phyloP scores from a whole-genome alignment of 2,888 invertebrate genomes.

The Drosophila merina region DNA sequence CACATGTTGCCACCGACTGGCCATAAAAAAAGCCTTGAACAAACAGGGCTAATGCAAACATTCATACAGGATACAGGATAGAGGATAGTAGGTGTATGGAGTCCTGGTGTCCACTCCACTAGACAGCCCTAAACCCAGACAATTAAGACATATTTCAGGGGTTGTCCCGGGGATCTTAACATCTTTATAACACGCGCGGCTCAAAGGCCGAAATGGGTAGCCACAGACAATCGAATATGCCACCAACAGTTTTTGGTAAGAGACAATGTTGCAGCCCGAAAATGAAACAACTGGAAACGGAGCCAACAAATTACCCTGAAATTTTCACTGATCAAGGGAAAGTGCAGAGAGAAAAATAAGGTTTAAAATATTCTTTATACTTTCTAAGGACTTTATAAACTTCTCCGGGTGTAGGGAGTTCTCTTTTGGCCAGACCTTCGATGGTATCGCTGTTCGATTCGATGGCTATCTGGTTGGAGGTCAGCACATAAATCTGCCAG shows the following conservation, averaged over 20 bases:
- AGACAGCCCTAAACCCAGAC: conserved; percentile 7
- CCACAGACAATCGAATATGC: conserved; percentile 43
- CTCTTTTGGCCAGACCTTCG: conserved; percentile 18
- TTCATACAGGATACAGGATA: conserved; percentile 3
- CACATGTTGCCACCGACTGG: conserved; percentile 52
- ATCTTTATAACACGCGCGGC: conserved; percentile 77
- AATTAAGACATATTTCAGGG: conserved; percentile 44
- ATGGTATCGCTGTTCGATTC: conserved; percentile 17
- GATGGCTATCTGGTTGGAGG: conserved; percentile 53
- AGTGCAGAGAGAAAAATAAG: neutral
- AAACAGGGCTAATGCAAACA: conserved; percentile 54
- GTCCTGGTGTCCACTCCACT: conserved; percentile 7
- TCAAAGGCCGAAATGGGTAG: conserved; percentile 30
- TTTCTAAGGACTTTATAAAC: neutral
- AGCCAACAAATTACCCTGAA: conserved; percentile 72
- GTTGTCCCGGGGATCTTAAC: conserved; percentile 50
- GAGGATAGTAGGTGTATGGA: conserved; percentile 7
- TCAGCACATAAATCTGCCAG: conserved; percentile 69
- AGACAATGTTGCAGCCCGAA: conserved; percentile 20
- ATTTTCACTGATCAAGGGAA: conserved; percentile 48
- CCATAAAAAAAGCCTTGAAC: conserved; percentile 45
- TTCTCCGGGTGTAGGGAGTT: conserved; percentile 5
- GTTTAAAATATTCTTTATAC: neutral
- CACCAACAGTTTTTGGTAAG: conserved; percentile 65
- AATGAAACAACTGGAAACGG: conserved; percentile 40